Base-by-base conservation (phyloP, 2,113 vertebrate genomes). In the Aptenodytes patagonicus region DNA sequence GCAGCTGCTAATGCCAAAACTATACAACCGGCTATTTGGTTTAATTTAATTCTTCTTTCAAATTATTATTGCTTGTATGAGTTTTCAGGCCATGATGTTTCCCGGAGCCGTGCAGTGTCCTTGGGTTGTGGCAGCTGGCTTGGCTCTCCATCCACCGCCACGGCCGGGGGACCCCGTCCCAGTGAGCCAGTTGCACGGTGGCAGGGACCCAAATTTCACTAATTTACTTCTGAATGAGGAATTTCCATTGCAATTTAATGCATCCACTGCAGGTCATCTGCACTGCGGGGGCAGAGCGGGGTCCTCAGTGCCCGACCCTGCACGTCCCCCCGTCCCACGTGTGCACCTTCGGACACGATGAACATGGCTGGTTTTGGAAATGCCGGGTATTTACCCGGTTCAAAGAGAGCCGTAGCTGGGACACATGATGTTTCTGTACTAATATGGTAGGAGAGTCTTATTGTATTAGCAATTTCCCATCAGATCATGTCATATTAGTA, bases 401-500 rank as follows among this genome's bases (percentile, higher is more conserved):
- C 88, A 71, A 38, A 88, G 42, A 26, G 83, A 85, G 83, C 91
- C 3, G 17, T 70, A 97, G 95, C 75, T 94, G 87, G 95, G 96
- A 75, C 71, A 83, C 34, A 5, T 44, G 3, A 3, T 22, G 38
- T 84, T 86, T 95, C 90, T 58, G 52, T 64, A 17, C 95, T 73
- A 47, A 92, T 58, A 49, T 60, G 84, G 87, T 85, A 90, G 89
- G 55, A 46, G 47, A 97, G 97, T 98, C 97, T n/a, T 79, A 68
- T 94, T 95, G 84, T 92, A 93, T 98, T 98, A 98, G 97, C 94
- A 73, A 73, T 96, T 97, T 94, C 80, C 97, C 95, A 52, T 98
- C 98, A 97, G 94, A 91, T 96, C 79, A 87, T 95, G 97, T 98
- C 98, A 96, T 97, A 76, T 96, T 96, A 71, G 88, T 96, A 95